Conservation (phyloP, 1,140 invertebrate species). For the Linepithema humile region DNA sequence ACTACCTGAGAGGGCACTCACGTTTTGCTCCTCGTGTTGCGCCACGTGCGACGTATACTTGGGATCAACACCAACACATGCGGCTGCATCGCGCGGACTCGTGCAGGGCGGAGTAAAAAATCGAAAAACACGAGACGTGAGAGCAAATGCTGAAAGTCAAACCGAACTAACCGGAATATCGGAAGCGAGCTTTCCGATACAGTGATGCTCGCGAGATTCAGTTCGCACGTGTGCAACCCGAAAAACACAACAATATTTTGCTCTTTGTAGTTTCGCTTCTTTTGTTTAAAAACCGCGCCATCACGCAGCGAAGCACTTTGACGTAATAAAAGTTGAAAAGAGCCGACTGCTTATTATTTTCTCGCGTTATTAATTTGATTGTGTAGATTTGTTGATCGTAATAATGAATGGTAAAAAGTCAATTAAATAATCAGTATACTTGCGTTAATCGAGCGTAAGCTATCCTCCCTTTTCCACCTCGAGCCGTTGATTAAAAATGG, state of each 20-base stretch:
- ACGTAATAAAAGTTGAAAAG: not conserved
- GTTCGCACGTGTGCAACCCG: not conserved
- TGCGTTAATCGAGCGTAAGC: not conserved
- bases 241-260: slow-evolving; percentile 14
- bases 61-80: not conserved
- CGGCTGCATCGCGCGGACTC: not conserved
- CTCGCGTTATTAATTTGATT: not conserved
- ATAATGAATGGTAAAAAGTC: no score
- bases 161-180: slow-evolving; percentile 65
- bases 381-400: no score
- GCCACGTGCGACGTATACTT: slow-evolving; percentile 16
- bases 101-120: not conserved
- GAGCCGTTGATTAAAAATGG: slow-evolving; percentile 22
- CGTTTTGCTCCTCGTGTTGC: slow-evolving; percentile 38
- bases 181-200: slow-evolving; percentile 66
- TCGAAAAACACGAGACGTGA: slow-evolving; percentile 18
- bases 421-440: not conserved
- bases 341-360: no score
- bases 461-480: not conserved
- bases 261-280: not conserved
- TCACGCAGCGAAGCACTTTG: not conserved
- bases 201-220: slow-evolving; percentile 23
- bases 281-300: not conserved
- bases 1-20: not conserved
- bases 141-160: slow-evolving; percentile 53